A percentile compares a stretch with the other conserved stretches of the same genome.
Conservation (phyloP, 2,888 invertebrate species). For the Dorcus hopei region DNA sequence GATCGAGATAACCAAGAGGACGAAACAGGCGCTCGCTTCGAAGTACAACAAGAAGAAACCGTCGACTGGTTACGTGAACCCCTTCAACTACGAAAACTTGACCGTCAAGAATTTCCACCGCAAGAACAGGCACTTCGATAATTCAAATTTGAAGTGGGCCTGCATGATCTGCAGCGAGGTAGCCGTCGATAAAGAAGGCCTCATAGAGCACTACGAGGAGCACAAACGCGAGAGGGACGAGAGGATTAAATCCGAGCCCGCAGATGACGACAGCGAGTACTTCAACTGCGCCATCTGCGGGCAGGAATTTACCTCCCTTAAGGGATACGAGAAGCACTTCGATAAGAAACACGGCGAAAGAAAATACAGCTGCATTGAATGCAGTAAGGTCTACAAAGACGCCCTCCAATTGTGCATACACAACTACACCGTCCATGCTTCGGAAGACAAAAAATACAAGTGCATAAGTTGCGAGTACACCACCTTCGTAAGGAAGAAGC, state of each 20-base stretch:
- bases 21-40: background rate
- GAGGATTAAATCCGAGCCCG: constrained; percentile 1
- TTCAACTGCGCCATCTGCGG: constrained; percentile 32
- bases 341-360: constrained; percentile 51
- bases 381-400: constrained; percentile 51
- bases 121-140: constrained; percentile 9
- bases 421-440: constrained; percentile 23
- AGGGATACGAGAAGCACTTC: constrained; percentile 37
- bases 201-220: constrained; percentile 29
- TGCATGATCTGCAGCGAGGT: constrained; percentile 28
- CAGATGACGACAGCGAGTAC: constrained; percentile 19
- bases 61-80: constrained; percentile 23
- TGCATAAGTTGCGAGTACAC: constrained; percentile 25
- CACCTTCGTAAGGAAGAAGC: constrained; percentile 11
- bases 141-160: constrained; percentile 22
- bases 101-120: constrained; percentile 3
- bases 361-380: constrained; percentile 58
- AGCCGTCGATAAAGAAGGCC: constrained; percentile 19
- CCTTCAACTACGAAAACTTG: constrained; percentile 21
- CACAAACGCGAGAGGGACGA: constrained; percentile 26
- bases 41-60: background rate
- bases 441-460: constrained; percentile 19
- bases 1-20: background rate
- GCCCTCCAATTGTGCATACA: constrained; percentile 27
- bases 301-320: constrained; percentile 33